A percentile compares a stretch with the other conserved stretches of the same genome.
Evolutionary conservation across 2,113 vertebrate species (phyloP).

Genomic region (Mesembrinibis cayennensis): DNA sequence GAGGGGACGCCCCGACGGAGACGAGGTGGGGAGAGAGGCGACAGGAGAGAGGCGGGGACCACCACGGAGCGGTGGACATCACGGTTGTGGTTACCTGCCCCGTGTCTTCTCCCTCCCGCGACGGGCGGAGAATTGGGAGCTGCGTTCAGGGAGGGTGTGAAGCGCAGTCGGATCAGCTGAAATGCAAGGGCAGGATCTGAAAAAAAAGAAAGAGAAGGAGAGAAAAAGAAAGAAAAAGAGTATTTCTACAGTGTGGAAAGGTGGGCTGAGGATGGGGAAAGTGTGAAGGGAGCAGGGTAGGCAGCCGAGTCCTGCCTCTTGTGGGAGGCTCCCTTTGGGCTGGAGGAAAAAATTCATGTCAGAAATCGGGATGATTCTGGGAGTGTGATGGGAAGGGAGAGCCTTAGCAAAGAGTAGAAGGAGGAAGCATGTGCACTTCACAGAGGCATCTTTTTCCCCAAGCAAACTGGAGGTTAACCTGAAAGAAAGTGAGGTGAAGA

Average conservation of each 20-base stretch:
- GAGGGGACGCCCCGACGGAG: neutral
- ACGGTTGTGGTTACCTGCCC: fast-evolving
- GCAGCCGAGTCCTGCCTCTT: neutral
- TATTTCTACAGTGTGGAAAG: neutral
- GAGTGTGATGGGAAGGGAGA: neutral
- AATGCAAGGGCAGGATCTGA: neutral
- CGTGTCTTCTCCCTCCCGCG: neutral
- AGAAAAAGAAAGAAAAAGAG: neutral
- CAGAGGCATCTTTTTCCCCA: neutral
- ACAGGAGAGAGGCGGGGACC: neutral
- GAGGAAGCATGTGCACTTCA: neutral
- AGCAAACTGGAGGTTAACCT: neutral
- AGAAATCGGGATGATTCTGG: neutral
- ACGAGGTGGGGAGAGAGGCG: neutral
- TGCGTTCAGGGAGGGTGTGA: neutral
- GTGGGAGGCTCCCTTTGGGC: neutral
- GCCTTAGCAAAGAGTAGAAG: neutral
- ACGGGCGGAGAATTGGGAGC: neutral
- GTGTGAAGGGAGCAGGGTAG: neutral
- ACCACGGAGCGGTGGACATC: too few species aligned
- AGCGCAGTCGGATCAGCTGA: neutral
- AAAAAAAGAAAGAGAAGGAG: too few species aligned
- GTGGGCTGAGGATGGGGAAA: neutral
- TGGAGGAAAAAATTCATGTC: neutral
- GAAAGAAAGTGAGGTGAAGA: neutral